Evolutionary conservation across 2,888 invertebrate species (phyloP), one percentile per base, ranked within the genome.

Genomic region (Apoda limacodes): DNA sequence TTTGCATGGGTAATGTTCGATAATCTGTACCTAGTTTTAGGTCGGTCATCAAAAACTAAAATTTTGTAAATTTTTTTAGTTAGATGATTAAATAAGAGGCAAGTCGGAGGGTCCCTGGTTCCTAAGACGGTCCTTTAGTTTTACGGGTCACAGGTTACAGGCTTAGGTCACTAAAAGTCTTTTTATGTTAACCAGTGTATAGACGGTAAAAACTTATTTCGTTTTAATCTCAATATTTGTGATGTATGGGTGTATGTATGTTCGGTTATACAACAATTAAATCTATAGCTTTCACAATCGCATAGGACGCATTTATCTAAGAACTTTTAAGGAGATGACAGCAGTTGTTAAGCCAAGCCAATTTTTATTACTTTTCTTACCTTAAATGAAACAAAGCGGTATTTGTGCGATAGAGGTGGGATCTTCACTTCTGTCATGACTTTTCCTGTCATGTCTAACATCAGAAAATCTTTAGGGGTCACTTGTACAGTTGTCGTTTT

Each of bases 351-450:
- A 12, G 9, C 11, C n/a, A n/a, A n/a, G n/a, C n/a, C n/a, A n/a
- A n/a, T n/a, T n/a, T n/a, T n/a, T n/a, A n/a, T 10, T 20, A n/a
- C n/a, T 32, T 22, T 22, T 9, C 26, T n/a, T 44, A 64, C 60
- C 52, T 68, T 68, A 26, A 60, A 63, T 1, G 69, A 65, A 10
- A 61, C 61, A 17, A 69, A 57, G 9, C 55, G 34, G 15, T 51
- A 55, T 13, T 46, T 43, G 13, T 48, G 36, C 1, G 64, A 60
- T 2, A 65, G 41, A 2, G 71, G 69, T 9, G 72, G 70, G 14
- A 71, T 23, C 42, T 62, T 61, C 0, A 71, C 46, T 14, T 55
- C 49, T 3, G 53, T 48, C 2, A 71, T 60, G 5, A 71, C 48
- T 37, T 43, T 50, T 3, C 61, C 62, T 9, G 44, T 55, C 70